Evolutionary conservation across 2,888 invertebrate species (phyloP).

Genomic region (Pammene fasciana): DNA sequence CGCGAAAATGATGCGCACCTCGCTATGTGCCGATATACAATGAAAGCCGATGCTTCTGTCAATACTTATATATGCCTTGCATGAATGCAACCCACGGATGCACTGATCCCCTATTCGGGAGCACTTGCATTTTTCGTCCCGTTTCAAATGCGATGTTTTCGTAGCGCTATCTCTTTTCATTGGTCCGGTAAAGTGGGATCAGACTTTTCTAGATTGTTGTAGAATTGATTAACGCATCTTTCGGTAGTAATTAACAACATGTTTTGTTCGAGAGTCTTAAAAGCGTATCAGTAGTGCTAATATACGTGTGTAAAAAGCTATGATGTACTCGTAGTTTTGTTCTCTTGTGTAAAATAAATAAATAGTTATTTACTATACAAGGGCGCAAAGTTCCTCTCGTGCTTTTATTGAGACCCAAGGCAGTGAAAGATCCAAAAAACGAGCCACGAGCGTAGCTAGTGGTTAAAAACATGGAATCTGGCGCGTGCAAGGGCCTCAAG

Average conservation of each 20-base stretch:
- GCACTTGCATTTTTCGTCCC: constrained; percentile 44
- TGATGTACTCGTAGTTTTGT: no score
- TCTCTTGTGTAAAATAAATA: no score
- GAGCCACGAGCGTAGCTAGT: no score
- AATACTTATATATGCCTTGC: constrained; percentile 76
- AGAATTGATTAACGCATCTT: constrained; percentile 3
- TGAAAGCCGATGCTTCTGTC: constrained; percentile 67
- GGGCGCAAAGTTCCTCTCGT: no score
- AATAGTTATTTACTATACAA: no score
- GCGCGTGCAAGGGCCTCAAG: no score
- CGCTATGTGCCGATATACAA: constrained; percentile 63
- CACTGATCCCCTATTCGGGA: constrained; percentile 50
- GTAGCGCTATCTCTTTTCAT: constrained; percentile 45
- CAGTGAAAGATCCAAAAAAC: no score
- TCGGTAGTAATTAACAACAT: constrained; percentile 7
- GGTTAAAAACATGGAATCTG: no score
- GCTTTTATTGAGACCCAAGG: no score
- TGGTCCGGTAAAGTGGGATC: constrained; percentile 40
- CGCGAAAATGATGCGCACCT: constrained; percentile 60
- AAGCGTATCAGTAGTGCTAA: no score
- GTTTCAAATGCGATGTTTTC: constrained; percentile 40
- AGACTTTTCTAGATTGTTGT: constrained; percentile 45
- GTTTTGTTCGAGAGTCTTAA: background rate
- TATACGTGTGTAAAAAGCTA: no score
- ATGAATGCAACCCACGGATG: constrained; percentile 54